phyloP scores from a whole-genome alignment of 2,888 invertebrate genomes.

The Sphecodes monilicornis region DNA sequence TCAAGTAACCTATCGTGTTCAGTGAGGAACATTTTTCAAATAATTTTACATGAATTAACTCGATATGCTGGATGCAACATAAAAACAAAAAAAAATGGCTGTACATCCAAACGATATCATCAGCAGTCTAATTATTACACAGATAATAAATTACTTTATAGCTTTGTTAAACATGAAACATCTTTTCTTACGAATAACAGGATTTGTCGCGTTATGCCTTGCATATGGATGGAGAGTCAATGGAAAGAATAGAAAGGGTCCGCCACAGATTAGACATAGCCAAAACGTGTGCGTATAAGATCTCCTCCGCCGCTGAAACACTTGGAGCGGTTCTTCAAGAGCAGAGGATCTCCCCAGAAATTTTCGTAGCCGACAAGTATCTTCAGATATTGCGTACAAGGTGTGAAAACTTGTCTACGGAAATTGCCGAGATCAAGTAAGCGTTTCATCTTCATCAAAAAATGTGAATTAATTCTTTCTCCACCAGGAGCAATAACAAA shows the following conservation, averaged over 20 bases:
- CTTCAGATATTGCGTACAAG: constrained; percentile 77
- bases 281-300: constrained; percentile 77
- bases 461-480: neutral
- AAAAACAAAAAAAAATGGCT: no score
- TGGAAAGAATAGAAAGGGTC: constrained; percentile 80
- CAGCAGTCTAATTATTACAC: no score
- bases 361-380: constrained; percentile 79
- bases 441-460: constrained; percentile 32
- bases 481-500: neutral
- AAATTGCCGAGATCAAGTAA: constrained; percentile 82
- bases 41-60: no score
- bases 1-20: neutral
- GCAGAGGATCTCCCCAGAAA: constrained; percentile 78
- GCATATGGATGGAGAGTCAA: constrained; percentile 81
- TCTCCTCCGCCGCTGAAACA: constrained; percentile 81
- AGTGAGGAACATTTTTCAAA: neutral
- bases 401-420: constrained; percentile 78
- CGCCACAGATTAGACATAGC: constrained; percentile 80
- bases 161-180: neutral
- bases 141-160: neutral
- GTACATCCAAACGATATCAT: neutral
- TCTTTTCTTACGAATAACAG: constrained; percentile 62
- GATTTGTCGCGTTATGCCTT: constrained; percentile 75
- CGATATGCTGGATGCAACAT: no score
- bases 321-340: constrained; percentile 82